A percentile compares a stretch with the other conserved stretches of the same genome.
Evolutionary conservation across 2,113 vertebrate species (phyloP).

Genomic region (Hippocampus abdominalis): DNA sequence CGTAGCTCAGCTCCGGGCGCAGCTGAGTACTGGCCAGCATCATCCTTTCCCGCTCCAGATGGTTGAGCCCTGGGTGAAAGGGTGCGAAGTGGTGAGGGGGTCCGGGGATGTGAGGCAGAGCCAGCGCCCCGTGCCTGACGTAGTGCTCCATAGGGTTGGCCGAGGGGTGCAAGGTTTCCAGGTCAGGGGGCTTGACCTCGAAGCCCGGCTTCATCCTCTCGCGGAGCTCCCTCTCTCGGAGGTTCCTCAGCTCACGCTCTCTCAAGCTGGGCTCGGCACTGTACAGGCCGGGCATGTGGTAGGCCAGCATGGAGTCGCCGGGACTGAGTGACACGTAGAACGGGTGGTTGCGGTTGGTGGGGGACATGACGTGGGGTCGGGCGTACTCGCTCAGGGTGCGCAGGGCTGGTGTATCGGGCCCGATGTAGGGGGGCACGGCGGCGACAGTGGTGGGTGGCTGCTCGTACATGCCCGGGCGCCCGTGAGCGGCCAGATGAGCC

Average conservation of each 20-base stretch:
- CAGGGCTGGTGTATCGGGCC: conserved; percentile 90
- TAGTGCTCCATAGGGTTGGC: conserved; percentile 97
- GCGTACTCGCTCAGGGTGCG: conserved; percentile 98
- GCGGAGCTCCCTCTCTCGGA: conserved; percentile 88
- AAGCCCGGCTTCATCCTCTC: conserved; percentile 98
- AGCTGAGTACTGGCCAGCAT: conserved; percentile 83
- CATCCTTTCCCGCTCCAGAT: conserved; percentile 89
- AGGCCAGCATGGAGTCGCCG: conserved; percentile 88
- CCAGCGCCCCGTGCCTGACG: conserved; percentile 87
- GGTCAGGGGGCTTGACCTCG: conserved; percentile 92
- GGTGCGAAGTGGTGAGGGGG: conserved; percentile 88
- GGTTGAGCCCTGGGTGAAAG: conserved; percentile 89
- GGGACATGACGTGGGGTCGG: conserved; percentile 95
- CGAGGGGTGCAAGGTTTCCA: conserved; percentile 87
- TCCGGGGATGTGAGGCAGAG: conserved; percentile 85
- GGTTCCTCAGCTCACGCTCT: conserved; percentile 88
- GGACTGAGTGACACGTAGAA: conserved; percentile 94
- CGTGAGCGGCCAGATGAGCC: conserved; percentile 80
- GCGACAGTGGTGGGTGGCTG: conserved; percentile 90
- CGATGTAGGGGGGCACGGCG: conserved; percentile 92
- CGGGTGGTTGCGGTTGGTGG: conserved; percentile 92
- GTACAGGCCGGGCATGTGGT: conserved; percentile 95
- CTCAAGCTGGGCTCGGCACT: conserved; percentile 86
- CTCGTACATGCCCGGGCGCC: conserved; percentile 83
- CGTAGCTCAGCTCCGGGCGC: conserved; percentile 93